A percentile compares a stretch with the other conserved stretches of the same genome.
Conservation (phyloP, 1,140 invertebrate genomes). For the Lasaia peninsularis region DNA sequence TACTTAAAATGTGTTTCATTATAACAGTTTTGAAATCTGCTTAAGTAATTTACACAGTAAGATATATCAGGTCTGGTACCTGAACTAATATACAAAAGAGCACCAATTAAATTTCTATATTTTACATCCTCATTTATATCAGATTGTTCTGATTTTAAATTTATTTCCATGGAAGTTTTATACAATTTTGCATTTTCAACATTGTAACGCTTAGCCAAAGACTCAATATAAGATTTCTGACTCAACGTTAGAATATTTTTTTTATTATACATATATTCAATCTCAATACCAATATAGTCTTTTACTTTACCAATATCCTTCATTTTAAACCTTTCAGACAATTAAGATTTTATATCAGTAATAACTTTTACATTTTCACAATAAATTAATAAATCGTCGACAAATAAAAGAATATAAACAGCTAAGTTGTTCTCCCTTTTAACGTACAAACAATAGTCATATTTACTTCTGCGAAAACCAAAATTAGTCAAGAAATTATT, state of each 20-base stretch:
- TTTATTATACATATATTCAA: constrained; percentile 19
- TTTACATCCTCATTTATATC: constrained; percentile 19
- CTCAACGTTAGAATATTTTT: constrained; percentile 19
- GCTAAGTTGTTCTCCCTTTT: constrained; percentile 17
- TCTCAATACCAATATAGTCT: constrained; percentile 30
- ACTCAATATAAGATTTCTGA: constrained; percentile 20
- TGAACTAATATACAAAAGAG: constrained; percentile 22
- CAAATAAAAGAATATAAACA: constrained; percentile 35
- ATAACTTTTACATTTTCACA: constrained; percentile 34
- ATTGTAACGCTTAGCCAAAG: constrained; percentile 21
- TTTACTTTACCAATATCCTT: constrained; percentile 47
- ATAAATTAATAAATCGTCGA: constrained; percentile 33
- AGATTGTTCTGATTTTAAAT: constrained; percentile 19
- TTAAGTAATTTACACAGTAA: constrained; percentile 37
- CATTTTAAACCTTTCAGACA: constrained; percentile 43
- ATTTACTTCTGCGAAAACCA: constrained; percentile 29
- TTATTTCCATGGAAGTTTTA: constrained; percentile 20
- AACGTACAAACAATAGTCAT: constrained; percentile 34
- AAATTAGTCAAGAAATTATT: constrained; percentile 24
- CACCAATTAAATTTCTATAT: constrained; percentile 26
- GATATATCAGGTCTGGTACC: constrained; percentile 23
- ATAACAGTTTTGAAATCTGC: constrained; percentile 54
- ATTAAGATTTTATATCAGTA: constrained; percentile 29
- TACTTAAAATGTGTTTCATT: constrained; percentile 53
- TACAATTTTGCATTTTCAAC: constrained; percentile 21